A percentile compares a stretch with the other conserved stretches of the same genome.
These are phyloP conservation scores for Criorhina ranunculi DNA, from an alignment of 2,888 invertebrate species.

Conservation along the genomic window DNA sequence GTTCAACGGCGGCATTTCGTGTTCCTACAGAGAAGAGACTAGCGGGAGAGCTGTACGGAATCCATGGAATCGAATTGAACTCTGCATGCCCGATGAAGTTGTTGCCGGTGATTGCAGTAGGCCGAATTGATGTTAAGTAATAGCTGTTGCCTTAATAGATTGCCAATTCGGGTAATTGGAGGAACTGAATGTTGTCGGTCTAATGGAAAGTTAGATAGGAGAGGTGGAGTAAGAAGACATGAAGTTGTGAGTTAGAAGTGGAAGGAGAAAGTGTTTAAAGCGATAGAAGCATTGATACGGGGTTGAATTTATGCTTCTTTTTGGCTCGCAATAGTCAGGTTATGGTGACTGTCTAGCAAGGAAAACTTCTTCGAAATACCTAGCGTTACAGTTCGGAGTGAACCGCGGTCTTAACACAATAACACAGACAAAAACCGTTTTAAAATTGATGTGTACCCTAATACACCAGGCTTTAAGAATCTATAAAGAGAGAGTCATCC, in stretches of 20 bases:
- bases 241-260: constrained; percentile 16
- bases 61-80: constrained; percentile 64
- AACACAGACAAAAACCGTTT: no score
- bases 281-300: constrained; percentile 45
- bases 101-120: constrained; percentile 79
- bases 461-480: no score
- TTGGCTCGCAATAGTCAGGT: neutral
- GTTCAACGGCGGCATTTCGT: constrained; percentile 40
- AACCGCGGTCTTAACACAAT: no score
- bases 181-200: constrained; percentile 66
- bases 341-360: no score
- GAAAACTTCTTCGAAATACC: no score
- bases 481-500: no score
- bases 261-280: constrained; percentile 34
- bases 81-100: constrained; percentile 78
- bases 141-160: constrained; percentile 78
- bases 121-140: constrained; percentile 80
- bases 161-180: constrained; percentile 74
- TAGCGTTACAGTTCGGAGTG: no score
- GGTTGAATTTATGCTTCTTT: constrained; percentile 28
- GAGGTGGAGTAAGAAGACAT: neutral
- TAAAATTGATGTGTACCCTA: no score
- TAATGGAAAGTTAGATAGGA: constrained; percentile 51
- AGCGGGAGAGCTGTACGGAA: constrained; percentile 25
- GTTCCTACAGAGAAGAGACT: constrained; percentile 25